Base-by-base conservation (phyloP, 1,140 invertebrate species). In the Littorina saxatilis region DNA sequence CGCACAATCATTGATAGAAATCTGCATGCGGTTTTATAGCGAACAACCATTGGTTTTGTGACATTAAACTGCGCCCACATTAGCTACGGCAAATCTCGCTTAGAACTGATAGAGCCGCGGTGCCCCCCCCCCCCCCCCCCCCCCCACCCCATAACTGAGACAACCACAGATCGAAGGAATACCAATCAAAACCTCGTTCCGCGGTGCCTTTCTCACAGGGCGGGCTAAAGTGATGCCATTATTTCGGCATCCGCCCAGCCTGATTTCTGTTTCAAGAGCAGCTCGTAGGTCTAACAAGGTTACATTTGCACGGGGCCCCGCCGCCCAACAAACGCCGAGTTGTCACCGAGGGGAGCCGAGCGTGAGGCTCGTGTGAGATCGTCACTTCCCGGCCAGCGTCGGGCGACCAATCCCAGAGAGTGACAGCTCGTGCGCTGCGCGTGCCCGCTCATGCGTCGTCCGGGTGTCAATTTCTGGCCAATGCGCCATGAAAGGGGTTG, bases 391-490 rank as follows among this genome's bases (percentile, higher is more conserved):
- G 32, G 29, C 20, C 2, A 37, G 20, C 77, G 47, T 58, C 72
- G 17, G 7, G 40, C 15, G 20, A 39, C 55, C 52, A 81, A 76
- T 50, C 80, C 29, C 27, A 27, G 55, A 47, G 50, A 66, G 40
- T 81, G 68, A 58, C 52, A 68, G 73, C 37, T 23, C 68, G 27
- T 40, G 43, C 79, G 13, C 11, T 23, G 32, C 74, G 75, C 75
- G 75, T 78, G 75, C 75, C 55, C 75, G 58, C 27, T 78, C 50
- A 55, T 35, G 75, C 55, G 75, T 61, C 47, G 37, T 27, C 76
- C 37, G 47, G 77, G 58, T 75, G 77, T 75, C 80, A 81, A 73
- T 81, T 76, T 63, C 63, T 52, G 66, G 35, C 47, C 75, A 84
- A 81, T 79, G 75, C 39, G 76, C 74, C 83, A 75, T 84, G 75